A percentile compares a stretch with the other conserved stretches of the same genome.
phyloP scores from a whole-genome alignment of 2,888 invertebrate species.

The Smittia aterrima region DNA sequence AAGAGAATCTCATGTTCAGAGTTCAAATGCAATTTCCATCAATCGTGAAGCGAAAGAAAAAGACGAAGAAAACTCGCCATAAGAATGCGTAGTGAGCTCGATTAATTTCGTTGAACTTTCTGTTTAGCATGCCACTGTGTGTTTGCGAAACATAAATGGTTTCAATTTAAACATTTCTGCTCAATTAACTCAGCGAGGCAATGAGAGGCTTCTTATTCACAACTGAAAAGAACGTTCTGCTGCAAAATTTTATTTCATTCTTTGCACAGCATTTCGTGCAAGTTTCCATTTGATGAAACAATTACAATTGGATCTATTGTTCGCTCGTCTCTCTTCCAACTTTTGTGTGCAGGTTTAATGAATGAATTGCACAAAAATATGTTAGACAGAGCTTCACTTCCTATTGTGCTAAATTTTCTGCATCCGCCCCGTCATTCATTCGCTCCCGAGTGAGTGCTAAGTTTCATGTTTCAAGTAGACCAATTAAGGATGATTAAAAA shows the following conservation, averaged over 20 bases:
- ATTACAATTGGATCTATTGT: constrained; percentile 26
- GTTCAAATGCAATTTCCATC: neutral
- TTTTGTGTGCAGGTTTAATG: constrained; percentile 4
- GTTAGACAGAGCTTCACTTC: constrained; percentile 12
- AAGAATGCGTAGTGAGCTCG: constrained; percentile 22
- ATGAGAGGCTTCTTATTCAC: neutral
- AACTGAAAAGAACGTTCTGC: neutral
- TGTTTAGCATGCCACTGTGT: constrained; percentile 18
- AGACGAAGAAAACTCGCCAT: neutral
- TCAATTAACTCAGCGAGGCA: neutral
- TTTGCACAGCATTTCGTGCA: neutral
- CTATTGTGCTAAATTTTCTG: constrained; percentile 1
- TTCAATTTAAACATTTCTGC: constrained; percentile 22
- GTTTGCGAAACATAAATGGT: neutral
- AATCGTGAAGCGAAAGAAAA: constrained; percentile 9
- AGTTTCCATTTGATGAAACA: constrained; percentile 24
- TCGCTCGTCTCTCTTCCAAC: neutral
- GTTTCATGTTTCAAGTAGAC: neutral
- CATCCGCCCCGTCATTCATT: neutral
- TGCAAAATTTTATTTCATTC: neutral
- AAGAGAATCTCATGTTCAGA: neutral
- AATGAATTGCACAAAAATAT: neutral
- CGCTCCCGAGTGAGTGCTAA: neutral
- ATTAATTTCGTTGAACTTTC: constrained; percentile 23
- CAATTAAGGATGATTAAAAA: constrained; percentile 10